Conservation (phyloP, 2,797 vertebrate species). For the Gymnoscopelus microlampas region DNA sequence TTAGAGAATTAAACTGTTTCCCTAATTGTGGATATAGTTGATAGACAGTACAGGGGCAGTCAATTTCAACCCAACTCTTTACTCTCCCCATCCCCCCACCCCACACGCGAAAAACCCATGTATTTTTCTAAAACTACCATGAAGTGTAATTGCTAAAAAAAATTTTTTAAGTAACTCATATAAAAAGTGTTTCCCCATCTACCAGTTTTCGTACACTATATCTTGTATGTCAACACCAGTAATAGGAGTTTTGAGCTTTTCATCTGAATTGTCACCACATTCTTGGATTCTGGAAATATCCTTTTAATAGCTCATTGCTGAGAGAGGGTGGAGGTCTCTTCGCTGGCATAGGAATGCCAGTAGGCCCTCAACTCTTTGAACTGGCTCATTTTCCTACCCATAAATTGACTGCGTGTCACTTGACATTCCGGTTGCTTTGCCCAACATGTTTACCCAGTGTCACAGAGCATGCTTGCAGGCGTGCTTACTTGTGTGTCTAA, state of each 20-base stretch:
- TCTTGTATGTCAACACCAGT: not conserved
- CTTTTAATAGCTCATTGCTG: not conserved
- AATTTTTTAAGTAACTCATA: too few relatives aligned
- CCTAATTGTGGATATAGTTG: conserved; percentile 15
- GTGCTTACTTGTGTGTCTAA: conserved; percentile 67
- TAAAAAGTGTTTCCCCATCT: not conserved
- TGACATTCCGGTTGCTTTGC: conserved; percentile 50
- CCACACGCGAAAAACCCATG: too few relatives aligned
- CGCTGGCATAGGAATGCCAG: conserved; percentile 11
- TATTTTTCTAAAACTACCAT: too few relatives aligned
- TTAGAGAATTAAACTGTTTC: conserved; percentile 3
- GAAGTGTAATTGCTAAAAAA: too few relatives aligned
- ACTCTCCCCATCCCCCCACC: conserved; percentile 21
- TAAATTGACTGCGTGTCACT: conserved; percentile 15
- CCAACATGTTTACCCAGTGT: conserved; percentile 68
- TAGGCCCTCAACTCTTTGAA: conserved; percentile 23
- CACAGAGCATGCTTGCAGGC: conserved; percentile 48
- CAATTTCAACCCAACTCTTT: conserved; percentile 27
- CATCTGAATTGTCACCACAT: not conserved
- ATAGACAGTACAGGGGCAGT: conserved; percentile 27
- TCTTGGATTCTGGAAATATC: not conserved
- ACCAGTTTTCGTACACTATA: not conserved
- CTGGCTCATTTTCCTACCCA: conserved; percentile 3
- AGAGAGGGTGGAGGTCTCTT: conserved; percentile 2
- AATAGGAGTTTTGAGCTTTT: not conserved